Base-by-base conservation (phyloP, 2,888 invertebrate genomes). In the Coelogynopora nodosa region DNA sequence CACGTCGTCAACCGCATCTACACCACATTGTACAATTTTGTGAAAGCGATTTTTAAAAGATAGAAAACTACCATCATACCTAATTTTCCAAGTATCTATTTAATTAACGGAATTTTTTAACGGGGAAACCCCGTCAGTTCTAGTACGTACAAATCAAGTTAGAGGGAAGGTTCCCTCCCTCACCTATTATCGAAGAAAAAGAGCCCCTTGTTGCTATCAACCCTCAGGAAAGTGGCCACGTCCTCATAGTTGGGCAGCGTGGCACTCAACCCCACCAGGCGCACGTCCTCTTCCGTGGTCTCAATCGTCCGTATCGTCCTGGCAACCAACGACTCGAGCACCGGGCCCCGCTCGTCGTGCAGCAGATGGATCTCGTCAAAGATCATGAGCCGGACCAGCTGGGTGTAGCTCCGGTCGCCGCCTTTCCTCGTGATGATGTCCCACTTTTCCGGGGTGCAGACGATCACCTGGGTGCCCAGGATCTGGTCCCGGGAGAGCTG, bases 371-470 rank as follows among this genome's bases (percentile, higher is more conserved):
- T 97, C 92, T 99, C 98, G 91, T 98, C 98, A 86, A 92, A 91
- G 89, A 99, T 99, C 1, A 99, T 93, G 29, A 99, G 93, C 90
- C 87, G 87, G 0, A 87, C 87, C 29, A 87, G 0, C 80, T 87
- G 86, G 1, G 67, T 84, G 28, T 85, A 31, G 0, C 91, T 90
- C 2, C 91, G 91, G 88, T 92, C 92, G 30, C 92, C 92, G 83
- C 92, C 91, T 90, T 99, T 99, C 89, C 99, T 94, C 0, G 98
- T 98, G 0, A 99, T 97, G 1, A 99, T 97, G 91, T 99, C 99
- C 98, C 99, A 99, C 90, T 99, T 99, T 92, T 99, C 99, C 0
- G 99, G 99, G 0, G 99, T 99, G 0, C 98, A 97, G 0, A 99
- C 96, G 82, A 99, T 94, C 95, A 99, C 93, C 93, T 98, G 98